Evolutionary conservation across 2,113 vertebrate genomes (phyloP), one percentile per base, ranked within the genome.

Genomic region (Dasyornis broadbenti): DNA sequence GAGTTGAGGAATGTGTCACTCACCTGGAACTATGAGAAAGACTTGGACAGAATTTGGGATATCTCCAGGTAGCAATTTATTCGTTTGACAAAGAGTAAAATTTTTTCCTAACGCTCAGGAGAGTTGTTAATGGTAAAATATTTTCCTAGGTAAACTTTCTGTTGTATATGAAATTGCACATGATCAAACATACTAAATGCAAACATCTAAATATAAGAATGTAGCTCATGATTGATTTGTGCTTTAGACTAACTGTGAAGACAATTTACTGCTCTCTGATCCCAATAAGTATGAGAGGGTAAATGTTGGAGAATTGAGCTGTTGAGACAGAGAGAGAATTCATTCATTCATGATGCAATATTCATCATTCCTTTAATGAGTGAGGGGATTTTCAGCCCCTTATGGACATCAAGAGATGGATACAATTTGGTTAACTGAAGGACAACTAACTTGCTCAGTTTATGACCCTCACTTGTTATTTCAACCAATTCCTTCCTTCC

Each of bases 341-440:
- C n/a, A n/a, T n/a, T n/a, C n/a, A n/a, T n/a, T n/a, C n/a, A n/a
- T 23, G 81, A 9, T 49, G 27, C 37, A 66, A n/a, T 59, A 90
- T 33, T 53, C 27, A 39, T 72, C 4, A 63, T 33, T 52, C 8
- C 17, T 78, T 84, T 70, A 84, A 70, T 33, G 56, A 73, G 8
- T 2, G 1, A 42, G 1, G 1, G 19, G 12, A 2, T 49, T 87
- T 75, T 78, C 61, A 39, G 57, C 52, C 16, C 35, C 35, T 68
- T 35, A 22, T 0, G 9, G 37, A n/a, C 20, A 28, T 60, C 13
- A 35, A 77, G 35, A 57, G 6, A 54, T 39, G 0, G 77, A 28
- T 60, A 31, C 9, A 40, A 33, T 53, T 75, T 65, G 16, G 16
- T 82, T 39, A 13, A 10, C 30, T 72, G 11, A 56, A 92, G 18